These are phyloP conservation scores for Amblyjoppa fuscipennis DNA, from an alignment of 2,888 invertebrate species.

Conservation along the genomic window DNA sequence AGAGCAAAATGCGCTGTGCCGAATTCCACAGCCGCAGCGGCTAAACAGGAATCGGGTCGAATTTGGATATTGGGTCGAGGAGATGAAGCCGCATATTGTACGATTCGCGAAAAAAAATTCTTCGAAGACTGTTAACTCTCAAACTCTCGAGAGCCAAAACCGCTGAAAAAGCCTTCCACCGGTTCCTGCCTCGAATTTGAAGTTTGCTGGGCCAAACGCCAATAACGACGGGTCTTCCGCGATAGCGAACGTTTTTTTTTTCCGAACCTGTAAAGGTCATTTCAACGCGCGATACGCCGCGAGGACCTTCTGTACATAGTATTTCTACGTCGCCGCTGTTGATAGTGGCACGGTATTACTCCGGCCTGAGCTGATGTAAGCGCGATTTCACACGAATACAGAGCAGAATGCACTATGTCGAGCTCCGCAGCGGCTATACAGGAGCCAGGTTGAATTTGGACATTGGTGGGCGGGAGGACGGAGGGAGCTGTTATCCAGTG, in stretches of 20 bases:
- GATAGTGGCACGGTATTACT: slow-evolving; percentile 40
- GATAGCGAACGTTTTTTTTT: neutral
- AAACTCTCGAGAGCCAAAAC: slow-evolving; percentile 20
- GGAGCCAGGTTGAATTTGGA: slow-evolving; percentile 73
- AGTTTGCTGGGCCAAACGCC: neutral
- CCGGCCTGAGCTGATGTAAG: slow-evolving; percentile 44
- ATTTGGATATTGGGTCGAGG: slow-evolving; percentile 72
- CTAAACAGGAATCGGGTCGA: slow-evolving; percentile 57
- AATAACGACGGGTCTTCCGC: neutral
- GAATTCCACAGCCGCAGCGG: slow-evolving; percentile 18
- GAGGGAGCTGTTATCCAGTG: slow-evolving; percentile 77
- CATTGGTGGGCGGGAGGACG: slow-evolving; percentile 49
- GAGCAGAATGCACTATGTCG: slow-evolving; percentile 37
- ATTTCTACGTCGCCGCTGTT: neutral
- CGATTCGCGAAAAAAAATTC: slow-evolving; percentile 39
- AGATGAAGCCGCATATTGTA: slow-evolving; percentile 52
- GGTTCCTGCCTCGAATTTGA: neutral
- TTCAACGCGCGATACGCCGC: neutral
- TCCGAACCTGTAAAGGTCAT: neutral
- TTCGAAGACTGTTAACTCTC: slow-evolving; percentile 65
- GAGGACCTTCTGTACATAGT: neutral
- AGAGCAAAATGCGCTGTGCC: slow-evolving; percentile 33
- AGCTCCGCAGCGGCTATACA: slow-evolving; percentile 29
- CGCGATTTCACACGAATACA: slow-evolving; percentile 45
- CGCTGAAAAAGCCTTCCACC: neutral